Evolutionary conservation across 2,797 vertebrate genomes (phyloP).

Genomic region (Sorex maritimensis): DNA sequence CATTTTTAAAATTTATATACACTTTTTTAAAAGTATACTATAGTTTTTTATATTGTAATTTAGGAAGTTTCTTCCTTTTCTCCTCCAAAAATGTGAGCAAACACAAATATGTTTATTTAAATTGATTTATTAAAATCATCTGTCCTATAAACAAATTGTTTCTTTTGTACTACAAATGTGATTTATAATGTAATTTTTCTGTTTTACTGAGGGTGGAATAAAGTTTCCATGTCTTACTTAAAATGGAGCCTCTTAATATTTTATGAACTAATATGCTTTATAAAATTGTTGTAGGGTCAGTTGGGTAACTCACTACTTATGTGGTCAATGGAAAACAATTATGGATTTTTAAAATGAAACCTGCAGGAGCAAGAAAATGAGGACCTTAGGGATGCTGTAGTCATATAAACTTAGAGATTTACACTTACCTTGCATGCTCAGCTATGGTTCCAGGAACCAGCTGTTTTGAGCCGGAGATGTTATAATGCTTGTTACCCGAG

Average conservation of each 20-base stretch:
- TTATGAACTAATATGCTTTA: neutral
- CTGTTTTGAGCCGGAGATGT: too few relatives aligned
- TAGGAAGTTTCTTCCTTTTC: constrained; percentile 66
- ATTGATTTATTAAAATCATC: constrained; percentile 58
- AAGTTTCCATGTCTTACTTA: neutral
- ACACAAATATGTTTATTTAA: constrained; percentile 74
- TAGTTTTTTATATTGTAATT: constrained; percentile 82
- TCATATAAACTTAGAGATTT: too few relatives aligned
- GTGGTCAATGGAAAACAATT: constrained; percentile 7
- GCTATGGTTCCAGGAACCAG: too few relatives aligned
- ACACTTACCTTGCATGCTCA: too few relatives aligned
- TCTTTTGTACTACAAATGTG: neutral
- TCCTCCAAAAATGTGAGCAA: constrained; percentile 70
- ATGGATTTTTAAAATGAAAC: neutral
- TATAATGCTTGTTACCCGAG: too few relatives aligned
- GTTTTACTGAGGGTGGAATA: neutral
- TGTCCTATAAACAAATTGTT: constrained; percentile 57
- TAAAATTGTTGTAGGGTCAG: neutral
- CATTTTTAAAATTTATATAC: constrained; percentile 89
- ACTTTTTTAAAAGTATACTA: constrained; percentile 21
- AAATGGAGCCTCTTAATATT: neutral
- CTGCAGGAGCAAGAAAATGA: too few relatives aligned
- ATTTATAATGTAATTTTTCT: neutral
- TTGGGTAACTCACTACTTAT: neutral
- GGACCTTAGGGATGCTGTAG: too few relatives aligned